Evolutionary conservation across 2,888 invertebrate species (phyloP).

Genomic region (Drosophila bunnanda): DNA sequence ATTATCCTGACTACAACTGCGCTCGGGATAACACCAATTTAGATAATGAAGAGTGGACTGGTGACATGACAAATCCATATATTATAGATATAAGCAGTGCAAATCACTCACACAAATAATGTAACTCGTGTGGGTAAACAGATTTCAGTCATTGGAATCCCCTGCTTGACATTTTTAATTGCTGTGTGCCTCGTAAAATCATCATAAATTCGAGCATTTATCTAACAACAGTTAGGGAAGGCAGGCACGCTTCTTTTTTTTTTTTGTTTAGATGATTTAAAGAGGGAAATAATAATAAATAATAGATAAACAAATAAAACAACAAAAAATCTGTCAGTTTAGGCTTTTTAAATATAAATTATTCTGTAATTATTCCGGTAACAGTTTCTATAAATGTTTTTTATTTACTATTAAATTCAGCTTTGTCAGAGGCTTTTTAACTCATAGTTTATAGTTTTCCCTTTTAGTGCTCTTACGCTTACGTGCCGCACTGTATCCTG

Average conservation of each 20-base stretch:
- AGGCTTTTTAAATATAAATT: neutral
- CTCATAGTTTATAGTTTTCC: neutral
- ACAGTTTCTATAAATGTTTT: neutral
- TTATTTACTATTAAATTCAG: neutral
- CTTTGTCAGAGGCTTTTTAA: too few species aligned
- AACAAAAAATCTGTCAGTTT: neutral
- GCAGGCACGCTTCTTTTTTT: constrained; percentile 1
- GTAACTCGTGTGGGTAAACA: constrained; percentile 2
- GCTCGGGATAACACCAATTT: constrained; percentile 7
- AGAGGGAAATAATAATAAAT: neutral
- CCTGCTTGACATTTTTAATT: constrained; percentile 8
- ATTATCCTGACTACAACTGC: neutral
- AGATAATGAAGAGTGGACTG: constrained; percentile 2
- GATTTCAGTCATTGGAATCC: neutral
- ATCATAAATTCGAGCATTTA: constrained; percentile 8
- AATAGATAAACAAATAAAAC: neutral
- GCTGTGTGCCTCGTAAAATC: constrained; percentile 5
- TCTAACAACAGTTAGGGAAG: constrained; percentile 5
- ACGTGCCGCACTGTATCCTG: constrained; percentile 13
- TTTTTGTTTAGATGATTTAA: neutral
- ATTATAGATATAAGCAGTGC: neutral
- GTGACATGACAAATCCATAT: constrained; percentile 6
- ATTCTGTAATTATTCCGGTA: neutral
- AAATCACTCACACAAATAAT: neutral
- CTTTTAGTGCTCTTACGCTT: neutral